Evolutionary conservation across 1,140 invertebrate genomes (phyloP).

Genomic region (Trypoxylus dichotomus): DNA sequence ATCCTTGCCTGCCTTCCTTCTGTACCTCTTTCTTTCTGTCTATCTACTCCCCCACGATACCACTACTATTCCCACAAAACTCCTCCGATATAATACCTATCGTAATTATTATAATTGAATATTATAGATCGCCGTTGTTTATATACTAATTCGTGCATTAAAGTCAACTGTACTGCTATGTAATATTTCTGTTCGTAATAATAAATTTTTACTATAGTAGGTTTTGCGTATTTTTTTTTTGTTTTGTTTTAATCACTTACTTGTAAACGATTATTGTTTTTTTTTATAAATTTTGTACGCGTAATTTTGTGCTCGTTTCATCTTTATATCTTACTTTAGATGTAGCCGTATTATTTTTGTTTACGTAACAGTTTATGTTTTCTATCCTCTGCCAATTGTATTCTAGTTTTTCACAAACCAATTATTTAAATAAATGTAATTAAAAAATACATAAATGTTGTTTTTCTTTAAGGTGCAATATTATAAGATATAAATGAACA

Average conservation of each 20-base stretch:
- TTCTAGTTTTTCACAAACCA: slow-evolving; percentile 4
- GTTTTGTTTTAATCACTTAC: background rate
- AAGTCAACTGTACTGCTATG: slow-evolving; percentile 35
- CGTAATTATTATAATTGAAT: slow-evolving; percentile 26
- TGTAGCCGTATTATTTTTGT: background rate
- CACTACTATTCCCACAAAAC: background rate
- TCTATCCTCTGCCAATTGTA: background rate
- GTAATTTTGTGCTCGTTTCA: background rate
- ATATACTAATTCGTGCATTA: slow-evolving; percentile 29
- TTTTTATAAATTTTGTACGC: background rate
- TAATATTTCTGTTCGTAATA: slow-evolving; percentile 33
- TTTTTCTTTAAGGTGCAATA: slow-evolving; percentile 7
- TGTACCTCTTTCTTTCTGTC: background rate
- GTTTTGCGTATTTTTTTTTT: slow-evolving; percentile 17
- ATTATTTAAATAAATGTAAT: slow-evolving; percentile 24
- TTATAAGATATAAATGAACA: too few species aligned
- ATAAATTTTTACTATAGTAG: slow-evolving; percentile 35
- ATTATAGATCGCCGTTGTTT: slow-evolving; percentile 25
- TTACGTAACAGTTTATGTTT: background rate
- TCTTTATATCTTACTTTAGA: background rate
- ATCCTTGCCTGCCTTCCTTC: background rate
- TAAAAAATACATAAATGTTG: background rate
- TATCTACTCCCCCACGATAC: background rate
- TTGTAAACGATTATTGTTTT: background rate
- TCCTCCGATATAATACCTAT: background rate